These are phyloP conservation scores for Beris chalybata DNA, from an alignment of 2,888 invertebrate genomes.

Conservation along the genomic window DNA sequence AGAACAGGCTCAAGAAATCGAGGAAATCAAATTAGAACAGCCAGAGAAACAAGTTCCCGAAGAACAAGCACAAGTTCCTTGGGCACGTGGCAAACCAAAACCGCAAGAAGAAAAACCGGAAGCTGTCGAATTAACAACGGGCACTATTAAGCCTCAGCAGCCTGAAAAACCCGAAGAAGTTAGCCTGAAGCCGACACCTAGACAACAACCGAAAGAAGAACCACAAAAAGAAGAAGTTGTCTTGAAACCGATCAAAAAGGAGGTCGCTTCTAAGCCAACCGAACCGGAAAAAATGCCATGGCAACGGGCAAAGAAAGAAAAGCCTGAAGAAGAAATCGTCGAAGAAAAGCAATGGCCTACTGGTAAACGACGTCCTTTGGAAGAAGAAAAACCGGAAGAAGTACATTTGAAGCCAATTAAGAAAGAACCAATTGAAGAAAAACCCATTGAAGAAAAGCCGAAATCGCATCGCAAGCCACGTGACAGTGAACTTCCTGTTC, in stretches of 20 bases:
- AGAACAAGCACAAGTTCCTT: conserved; percentile 36
- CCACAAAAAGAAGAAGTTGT: not conserved
- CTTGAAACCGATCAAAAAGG: conserved; percentile 43
- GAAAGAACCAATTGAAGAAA: conserved; percentile 38
- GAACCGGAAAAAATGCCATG: conserved; percentile 45
- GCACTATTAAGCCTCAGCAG: conserved; percentile 1
- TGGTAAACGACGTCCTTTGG: conserved; percentile 40
- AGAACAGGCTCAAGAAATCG: conserved; percentile 33
- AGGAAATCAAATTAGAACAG: conserved; percentile 44
- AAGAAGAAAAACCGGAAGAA: conserved; percentile 41
- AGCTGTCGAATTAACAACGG: conserved; percentile 21
- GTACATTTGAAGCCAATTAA: conserved; percentile 50
- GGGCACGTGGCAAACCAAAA: conserved; percentile 43
- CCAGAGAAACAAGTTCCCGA: conserved; percentile 43
- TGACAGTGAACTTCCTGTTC: conserved; percentile 36
- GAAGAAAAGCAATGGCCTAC: conserved; percentile 40
- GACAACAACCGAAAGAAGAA: not conserved
- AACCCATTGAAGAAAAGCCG: conserved; percentile 26
- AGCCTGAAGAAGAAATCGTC: conserved; percentile 47
- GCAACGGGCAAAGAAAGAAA: conserved; percentile 55
- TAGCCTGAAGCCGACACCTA: not conserved
- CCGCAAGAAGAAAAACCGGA: conserved; percentile 41
- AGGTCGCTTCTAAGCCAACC: conserved; percentile 7
- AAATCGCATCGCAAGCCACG: not conserved
- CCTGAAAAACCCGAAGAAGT: conserved; percentile 19